Evolutionary conservation across 1,140 invertebrate species (phyloP).

Genomic region (Acyrthosiphon pisum): DNA sequence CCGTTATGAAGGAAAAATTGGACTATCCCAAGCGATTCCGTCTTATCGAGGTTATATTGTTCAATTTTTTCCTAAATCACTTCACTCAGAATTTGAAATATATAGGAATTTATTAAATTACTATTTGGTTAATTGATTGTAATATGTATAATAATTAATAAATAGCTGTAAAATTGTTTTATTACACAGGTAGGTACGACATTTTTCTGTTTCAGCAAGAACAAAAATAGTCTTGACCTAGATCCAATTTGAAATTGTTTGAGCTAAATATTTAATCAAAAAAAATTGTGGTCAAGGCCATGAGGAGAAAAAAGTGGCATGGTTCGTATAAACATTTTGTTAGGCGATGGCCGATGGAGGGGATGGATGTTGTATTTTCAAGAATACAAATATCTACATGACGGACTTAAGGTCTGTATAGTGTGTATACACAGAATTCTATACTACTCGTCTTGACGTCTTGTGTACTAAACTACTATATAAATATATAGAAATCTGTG

Average conservation of each 20-base stretch:
- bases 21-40: too few species aligned
- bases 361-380: not conserved
- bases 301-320: not conserved
- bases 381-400: not conserved
- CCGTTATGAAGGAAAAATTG: too few species aligned
- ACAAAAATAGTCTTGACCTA: constrained; percentile 2
- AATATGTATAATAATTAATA: not conserved
- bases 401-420: too few species aligned
- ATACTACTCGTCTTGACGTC: too few species aligned
- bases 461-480: too few species aligned
- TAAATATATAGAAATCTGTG: too few species aligned
- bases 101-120: not conserved
- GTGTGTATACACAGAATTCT: too few species aligned
- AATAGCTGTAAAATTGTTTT: not conserved
- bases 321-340: not conserved
- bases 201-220: not conserved
- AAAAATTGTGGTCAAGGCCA: not conserved
- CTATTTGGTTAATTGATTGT: not conserved
- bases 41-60: not conserved
- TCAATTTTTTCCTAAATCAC: not conserved
- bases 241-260: not conserved
- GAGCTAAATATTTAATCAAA: not conserved
- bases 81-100: not conserved
- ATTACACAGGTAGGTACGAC: not conserved
- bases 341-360: not conserved